A percentile compares a stretch with the other conserved stretches of the same genome.
Conservation (phyloP, 2,113 vertebrate genomes). For the Tonatia bakeri region DNA sequence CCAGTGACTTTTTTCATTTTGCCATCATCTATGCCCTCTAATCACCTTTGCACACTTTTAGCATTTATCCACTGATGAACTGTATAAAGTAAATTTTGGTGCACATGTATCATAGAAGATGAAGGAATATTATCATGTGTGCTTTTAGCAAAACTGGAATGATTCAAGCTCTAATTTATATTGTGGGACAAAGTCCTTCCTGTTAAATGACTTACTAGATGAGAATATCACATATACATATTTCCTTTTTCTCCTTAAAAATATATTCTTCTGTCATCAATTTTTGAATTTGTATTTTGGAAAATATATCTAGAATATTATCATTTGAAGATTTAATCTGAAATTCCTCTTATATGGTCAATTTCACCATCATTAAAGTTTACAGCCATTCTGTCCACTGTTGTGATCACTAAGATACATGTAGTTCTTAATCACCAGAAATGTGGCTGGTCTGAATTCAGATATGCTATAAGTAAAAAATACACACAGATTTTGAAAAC, state of each 20-base stretch:
- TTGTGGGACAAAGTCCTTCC: not conserved
- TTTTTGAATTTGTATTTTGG: not conserved
- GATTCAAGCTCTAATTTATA: not conserved
- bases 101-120: not conserved
- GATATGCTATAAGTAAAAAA: not conserved
- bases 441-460: not conserved
- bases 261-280: not conserved
- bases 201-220: not conserved
- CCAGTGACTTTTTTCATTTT: not conserved
- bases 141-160: not conserved
- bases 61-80: not conserved
- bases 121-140: not conserved
- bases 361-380: not conserved
- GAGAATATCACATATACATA: not conserved
- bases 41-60: not conserved
- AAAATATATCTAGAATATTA: not conserved
- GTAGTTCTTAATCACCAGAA: not conserved
- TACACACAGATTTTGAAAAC: not conserved
- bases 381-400: not conserved
- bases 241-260: conserved; percentile 37
- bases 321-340: not conserved
- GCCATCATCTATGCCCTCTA: not conserved
- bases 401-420: not conserved
- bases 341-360: not conserved
- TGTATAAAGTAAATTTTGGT: not conserved